Conservation (phyloP, 2,888 invertebrate species). For the Pterostichus niger region DNA sequence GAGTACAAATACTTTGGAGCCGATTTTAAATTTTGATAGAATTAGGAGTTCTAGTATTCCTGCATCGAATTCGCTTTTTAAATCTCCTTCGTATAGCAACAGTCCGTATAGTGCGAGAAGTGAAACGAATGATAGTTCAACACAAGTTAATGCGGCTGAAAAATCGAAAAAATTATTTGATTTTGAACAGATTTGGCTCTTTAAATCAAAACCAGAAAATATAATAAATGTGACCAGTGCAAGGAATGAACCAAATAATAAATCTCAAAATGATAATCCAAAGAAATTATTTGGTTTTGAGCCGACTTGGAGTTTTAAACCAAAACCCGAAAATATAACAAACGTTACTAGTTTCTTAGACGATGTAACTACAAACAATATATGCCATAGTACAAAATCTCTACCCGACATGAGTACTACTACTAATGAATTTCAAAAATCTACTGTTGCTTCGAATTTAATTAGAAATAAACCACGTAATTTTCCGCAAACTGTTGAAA, state of each 20-base stretch:
- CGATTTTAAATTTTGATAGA: background rate
- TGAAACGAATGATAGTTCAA: conserved; percentile 10
- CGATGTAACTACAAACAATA: conserved; percentile 11
- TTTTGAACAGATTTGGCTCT: background rate
- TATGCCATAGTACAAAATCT: background rate
- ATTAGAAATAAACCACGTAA: background rate
- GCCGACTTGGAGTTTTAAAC: background rate
- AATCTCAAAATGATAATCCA: background rate
- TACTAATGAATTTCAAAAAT: background rate
- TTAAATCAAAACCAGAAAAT: background rate
- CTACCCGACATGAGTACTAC: background rate
- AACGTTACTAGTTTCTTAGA: conserved; percentile 43
- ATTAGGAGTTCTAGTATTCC: background rate
- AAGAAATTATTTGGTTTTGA: conserved; percentile 27
- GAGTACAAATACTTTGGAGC: background rate
- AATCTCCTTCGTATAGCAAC: conserved; percentile 2
- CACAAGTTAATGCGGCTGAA: background rate
- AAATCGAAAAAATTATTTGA: background rate
- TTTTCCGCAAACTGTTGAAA: too few species aligned
- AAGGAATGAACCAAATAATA: too few species aligned
- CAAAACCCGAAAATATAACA: background rate
- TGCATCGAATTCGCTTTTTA: background rate
- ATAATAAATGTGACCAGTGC: background rate
- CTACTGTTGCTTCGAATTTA: background rate
- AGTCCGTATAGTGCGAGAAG: conserved; percentile 4